Evolutionary conservation across 2,113 vertebrate species (phyloP).

Genomic region (Zosterops pallidus): DNA sequence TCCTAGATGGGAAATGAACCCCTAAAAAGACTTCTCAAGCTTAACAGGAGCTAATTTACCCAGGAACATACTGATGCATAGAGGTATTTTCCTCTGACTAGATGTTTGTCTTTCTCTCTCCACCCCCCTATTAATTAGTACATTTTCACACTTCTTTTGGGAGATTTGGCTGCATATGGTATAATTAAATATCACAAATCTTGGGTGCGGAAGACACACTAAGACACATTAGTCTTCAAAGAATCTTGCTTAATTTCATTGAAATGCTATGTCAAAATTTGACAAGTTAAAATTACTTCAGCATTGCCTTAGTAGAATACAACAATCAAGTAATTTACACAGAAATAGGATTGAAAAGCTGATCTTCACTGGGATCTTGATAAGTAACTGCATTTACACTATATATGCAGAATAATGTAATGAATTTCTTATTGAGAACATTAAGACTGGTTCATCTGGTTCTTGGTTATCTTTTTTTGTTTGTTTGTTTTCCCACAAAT

Average conservation of each 20-base stretch:
- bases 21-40: neutral
- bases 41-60: neutral
- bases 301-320: neutral
- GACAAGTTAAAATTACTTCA: neutral
- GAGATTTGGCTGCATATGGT: neutral
- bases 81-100: neutral
- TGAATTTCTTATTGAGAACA: neutral
- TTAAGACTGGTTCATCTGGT: neutral
- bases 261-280: neutral
- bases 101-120: neutral
- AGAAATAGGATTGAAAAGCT: neutral
- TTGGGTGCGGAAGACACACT: neutral
- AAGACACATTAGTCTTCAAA: neutral
- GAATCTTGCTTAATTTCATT: neutral
- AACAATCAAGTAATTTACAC: neutral
- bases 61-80: neutral
- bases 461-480: neutral
- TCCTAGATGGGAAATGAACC: neutral
- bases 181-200: conserved; percentile 9
- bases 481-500: neutral
- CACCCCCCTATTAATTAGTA: neutral
- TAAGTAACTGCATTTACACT: neutral
- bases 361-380: neutral
- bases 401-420: neutral
- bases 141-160: neutral